Percentiles rank a stretch among this genome's conserved stretches.
Conservation (phyloP, 1,140 invertebrate species). For the Choristoneura fumiferana region DNA sequence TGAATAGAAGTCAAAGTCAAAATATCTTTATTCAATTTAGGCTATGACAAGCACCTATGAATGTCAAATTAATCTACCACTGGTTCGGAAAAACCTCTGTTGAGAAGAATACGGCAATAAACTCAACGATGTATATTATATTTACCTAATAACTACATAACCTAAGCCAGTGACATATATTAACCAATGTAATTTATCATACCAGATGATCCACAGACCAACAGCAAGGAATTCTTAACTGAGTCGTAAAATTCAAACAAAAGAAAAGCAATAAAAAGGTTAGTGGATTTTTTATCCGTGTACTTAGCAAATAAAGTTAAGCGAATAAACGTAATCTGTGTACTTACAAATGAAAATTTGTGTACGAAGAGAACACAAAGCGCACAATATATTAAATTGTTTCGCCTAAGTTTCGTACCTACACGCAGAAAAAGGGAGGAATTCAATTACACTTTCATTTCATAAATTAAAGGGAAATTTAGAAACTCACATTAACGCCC, state of each 20-base stretch:
- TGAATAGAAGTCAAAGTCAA: too few relatives aligned
- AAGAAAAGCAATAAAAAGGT: conserved; percentile 16
- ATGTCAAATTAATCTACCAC: too few relatives aligned
- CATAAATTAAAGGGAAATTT: conserved; percentile 62
- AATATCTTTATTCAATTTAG: too few relatives aligned
- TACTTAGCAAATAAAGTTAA: conserved; percentile 18
- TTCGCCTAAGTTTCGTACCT: conserved; percentile 15
- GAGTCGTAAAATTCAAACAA: background rate
- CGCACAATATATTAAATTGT: conserved; percentile 16
- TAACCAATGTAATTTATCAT: too few relatives aligned
- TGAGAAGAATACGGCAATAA: too few relatives aligned
- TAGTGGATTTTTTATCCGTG: conserved; percentile 16
- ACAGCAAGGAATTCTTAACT: background rate
- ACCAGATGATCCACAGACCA: too few relatives aligned
- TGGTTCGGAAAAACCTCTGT: too few relatives aligned
- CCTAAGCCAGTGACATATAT: too few relatives aligned
- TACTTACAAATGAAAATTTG: conserved; percentile 17
- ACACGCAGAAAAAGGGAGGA: conserved; percentile 26
- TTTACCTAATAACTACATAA: too few relatives aligned
- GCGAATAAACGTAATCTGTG: conserved; percentile 17
- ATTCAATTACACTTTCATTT: conserved; percentile 58
- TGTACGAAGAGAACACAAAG: conserved; percentile 16
- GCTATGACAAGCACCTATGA: too few relatives aligned
- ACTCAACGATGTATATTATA: too few relatives aligned
- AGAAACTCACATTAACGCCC: conserved; percentile 73